Evolutionary conservation across 2,113 vertebrate species (phyloP).

Genomic region (Labeo rohita): DNA sequence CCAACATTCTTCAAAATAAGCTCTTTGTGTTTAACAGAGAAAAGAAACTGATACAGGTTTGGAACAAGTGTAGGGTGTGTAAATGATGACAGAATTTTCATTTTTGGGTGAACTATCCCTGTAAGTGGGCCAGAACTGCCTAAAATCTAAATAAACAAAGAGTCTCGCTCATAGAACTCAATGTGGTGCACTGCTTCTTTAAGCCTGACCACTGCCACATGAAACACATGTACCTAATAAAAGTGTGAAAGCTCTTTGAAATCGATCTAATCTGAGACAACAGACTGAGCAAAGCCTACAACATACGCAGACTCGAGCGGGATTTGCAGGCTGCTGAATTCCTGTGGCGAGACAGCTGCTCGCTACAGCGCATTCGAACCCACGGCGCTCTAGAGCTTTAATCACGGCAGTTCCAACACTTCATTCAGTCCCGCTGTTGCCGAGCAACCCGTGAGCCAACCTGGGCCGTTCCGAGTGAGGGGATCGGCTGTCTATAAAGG

Average conservation of each 20-base stretch:
- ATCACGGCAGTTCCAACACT: conserved; percentile 67
- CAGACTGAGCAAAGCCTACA: conserved; percentile 45
- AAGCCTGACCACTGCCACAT: conserved; percentile 33
- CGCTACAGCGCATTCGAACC: conserved; percentile 62
- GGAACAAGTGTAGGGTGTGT: background rate
- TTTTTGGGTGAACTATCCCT: background rate
- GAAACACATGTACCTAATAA: conserved; percentile 49
- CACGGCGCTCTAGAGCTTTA: conserved; percentile 67
- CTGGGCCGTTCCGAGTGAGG: conserved; percentile 54
- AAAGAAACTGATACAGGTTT: no score
- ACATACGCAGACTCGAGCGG: conserved; percentile 46
- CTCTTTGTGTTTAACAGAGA: no score
- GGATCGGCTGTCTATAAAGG: conserved; percentile 53
- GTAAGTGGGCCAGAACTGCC: background rate
- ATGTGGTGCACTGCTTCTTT: conserved; percentile 63
- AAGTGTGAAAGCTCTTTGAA: conserved; percentile 46
- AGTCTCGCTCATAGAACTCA: conserved; percentile 54
- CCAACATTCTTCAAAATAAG: no score
- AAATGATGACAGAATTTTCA: background rate
- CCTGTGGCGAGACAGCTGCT: conserved; percentile 37
- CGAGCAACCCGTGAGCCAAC: conserved; percentile 69
- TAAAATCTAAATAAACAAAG: conserved; percentile 13
- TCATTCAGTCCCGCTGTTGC: conserved; percentile 70
- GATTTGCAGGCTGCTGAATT: conserved; percentile 44
- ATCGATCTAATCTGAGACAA: conserved; percentile 57